Conservation (phyloP, 2,113 vertebrate species). For the Eublepharis macularius region DNA sequence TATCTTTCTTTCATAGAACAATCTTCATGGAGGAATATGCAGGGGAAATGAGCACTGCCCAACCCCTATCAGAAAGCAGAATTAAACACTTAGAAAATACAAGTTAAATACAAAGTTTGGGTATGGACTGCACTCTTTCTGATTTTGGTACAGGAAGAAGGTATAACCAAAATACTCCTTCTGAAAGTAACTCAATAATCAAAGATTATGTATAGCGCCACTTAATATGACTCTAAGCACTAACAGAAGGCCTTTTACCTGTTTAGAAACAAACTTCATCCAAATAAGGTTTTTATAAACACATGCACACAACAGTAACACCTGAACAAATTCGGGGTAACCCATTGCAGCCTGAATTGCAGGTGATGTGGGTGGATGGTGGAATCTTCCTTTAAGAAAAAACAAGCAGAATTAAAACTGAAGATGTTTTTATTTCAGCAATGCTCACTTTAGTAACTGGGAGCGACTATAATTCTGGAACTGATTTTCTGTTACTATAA, state of each 20-base stretch:
- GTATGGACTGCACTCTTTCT: no score
- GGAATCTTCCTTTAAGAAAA: neutral
- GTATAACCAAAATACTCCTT: neutral
- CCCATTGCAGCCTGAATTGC: neutral
- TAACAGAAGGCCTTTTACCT: neutral
- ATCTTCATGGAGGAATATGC: neutral
- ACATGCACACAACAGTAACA: neutral
- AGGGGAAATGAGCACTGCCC: neutral
- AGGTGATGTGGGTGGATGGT: neutral
- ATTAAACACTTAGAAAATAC: no score
- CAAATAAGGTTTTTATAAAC: slow-evolving; percentile 15
- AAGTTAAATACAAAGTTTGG: no score
- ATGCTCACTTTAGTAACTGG: neutral
- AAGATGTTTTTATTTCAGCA: neutral
- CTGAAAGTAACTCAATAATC: neutral
- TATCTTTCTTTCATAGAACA: neutral
- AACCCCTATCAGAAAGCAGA: no score
- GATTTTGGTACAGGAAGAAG: neutral
- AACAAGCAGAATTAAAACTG: neutral
- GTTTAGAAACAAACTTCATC: neutral
- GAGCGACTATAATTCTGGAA: neutral
- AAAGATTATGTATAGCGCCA: slow-evolving; percentile 16
- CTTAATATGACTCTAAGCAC: neutral
- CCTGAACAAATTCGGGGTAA: neutral
- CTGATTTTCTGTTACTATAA: neutral